Percentiles rank a stretch among this genome's conserved stretches.
Evolutionary conservation across 2,113 vertebrate genomes (phyloP).

Genomic region (Pungitius pungitius): DNA sequence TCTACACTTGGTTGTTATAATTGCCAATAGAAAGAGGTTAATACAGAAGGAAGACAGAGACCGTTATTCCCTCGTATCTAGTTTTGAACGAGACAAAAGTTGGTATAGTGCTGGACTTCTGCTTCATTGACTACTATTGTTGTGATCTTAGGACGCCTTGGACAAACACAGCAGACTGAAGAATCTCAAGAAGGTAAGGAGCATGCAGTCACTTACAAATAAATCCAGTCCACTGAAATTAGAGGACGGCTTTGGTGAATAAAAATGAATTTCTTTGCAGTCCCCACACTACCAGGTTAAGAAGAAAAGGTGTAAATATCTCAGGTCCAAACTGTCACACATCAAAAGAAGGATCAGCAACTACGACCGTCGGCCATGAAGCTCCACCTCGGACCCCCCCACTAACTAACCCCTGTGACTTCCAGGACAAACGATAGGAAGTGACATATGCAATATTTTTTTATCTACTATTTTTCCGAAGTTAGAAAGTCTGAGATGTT

Average conservation of each 20-base stretch:
- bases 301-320: conserved; percentile 83
- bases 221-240: not conserved
- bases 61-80: not conserved
- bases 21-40: not conserved
- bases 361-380: conserved; percentile 82
- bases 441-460: conserved; percentile 5
- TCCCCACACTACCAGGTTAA: conserved; percentile 86
- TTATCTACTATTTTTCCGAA: not conserved
- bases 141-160: conserved; percentile 75
- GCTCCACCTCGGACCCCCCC: not conserved
- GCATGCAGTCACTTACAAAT: not conserved
- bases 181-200: conserved; percentile 80
- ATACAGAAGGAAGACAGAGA: not conserved
- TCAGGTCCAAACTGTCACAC: conserved; percentile 86
- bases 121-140: not conserved
- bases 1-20: not conserved
- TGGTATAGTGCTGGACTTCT: not conserved
- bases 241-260: not conserved
- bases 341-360: conserved; percentile 88
- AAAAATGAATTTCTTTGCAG: conserved; percentile 58
- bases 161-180: conserved; percentile 81
- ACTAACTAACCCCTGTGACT: conserved; percentile 1
- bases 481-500: conserved; percentile 1
- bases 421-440: not conserved
- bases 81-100: not conserved